Evolutionary conservation across 2,113 vertebrate species (phyloP).

Genomic region (Tylochromis polylepis): DNA sequence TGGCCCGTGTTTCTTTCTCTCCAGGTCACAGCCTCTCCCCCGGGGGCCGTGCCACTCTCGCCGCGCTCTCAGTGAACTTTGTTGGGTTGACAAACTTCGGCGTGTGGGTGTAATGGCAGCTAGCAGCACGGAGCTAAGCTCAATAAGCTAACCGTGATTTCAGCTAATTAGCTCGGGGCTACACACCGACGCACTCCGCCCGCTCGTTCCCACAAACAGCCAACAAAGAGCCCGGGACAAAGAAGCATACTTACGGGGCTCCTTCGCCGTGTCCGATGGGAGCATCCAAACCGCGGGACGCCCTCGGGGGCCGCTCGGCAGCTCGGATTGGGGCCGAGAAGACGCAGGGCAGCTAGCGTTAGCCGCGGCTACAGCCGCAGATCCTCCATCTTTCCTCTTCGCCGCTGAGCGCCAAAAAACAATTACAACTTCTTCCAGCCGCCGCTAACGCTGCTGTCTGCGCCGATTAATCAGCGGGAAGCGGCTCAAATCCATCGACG

Average conservation of each 20-base stretch:
- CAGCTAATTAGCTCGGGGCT: constrained; percentile 49
- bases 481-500: constrained; percentile 20
- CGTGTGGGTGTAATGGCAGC: constrained; percentile 34
- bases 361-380: constrained; percentile 55
- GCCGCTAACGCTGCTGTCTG: not conserved
- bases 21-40: not conserved
- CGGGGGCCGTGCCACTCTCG: not conserved
- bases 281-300: not conserved
- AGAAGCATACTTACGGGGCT: constrained; percentile 18
- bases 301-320: not conserved
- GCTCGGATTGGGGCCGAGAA: not conserved
- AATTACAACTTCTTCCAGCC: constrained; percentile 68
- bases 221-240: not conserved
- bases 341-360: constrained; percentile 40
- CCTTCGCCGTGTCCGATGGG: not conserved
- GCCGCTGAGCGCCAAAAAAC: constrained; percentile 68
- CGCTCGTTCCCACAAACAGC: not conserved
- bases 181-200: constrained; percentile 15
- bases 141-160: constrained; percentile 47
- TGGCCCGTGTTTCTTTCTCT: not conserved
- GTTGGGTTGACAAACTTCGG: not conserved
- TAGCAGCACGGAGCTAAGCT: constrained; percentile 32
- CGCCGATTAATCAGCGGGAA: not conserved
- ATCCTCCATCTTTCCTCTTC: constrained; percentile 69
- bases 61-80: not conserved